A percentile compares a stretch with the other conserved stretches of the same genome.
Evolutionary conservation across 2,888 invertebrate genomes (phyloP).

Genomic region (Ditula angustiorana): DNA sequence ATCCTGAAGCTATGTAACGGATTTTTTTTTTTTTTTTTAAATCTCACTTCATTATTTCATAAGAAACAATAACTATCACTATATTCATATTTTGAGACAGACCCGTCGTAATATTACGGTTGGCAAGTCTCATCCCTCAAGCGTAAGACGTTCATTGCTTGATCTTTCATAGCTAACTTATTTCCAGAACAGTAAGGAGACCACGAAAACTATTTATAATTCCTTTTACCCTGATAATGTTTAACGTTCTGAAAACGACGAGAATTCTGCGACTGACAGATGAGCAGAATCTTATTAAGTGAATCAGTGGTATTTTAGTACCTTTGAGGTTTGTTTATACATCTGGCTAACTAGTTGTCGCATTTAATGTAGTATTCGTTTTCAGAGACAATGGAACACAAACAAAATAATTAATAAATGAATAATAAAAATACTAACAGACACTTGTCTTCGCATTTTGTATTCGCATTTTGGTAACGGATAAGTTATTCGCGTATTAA

Average conservation of each 20-base stretch:
- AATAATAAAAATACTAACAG: no score
- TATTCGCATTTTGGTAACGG: no score
- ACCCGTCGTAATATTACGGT: neutral
- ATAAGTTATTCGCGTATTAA: no score
- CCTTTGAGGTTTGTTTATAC: conserved; percentile 11
- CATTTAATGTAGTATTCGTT: neutral
- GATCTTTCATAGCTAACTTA: neutral
- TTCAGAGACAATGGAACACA: no score
- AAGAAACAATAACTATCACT: neutral
- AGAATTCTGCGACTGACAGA: conserved; percentile 13
- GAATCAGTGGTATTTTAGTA: neutral
- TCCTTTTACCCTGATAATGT: conserved; percentile 7
- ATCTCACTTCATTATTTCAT: neutral
- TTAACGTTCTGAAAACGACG: neutral
- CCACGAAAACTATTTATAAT: neutral
- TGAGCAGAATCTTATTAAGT: neutral
- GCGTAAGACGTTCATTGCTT: neutral
- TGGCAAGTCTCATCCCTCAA: neutral
- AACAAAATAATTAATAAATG: no score
- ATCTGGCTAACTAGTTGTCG: conserved; percentile 5
- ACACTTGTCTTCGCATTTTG: no score
- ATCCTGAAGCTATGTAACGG: neutral
- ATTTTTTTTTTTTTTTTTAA: conserved; percentile 2
- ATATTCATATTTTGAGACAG: neutral
- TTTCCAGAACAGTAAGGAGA: neutral